Base-by-base conservation (phyloP, 2,888 invertebrate species). In the Julus scandinavius region DNA sequence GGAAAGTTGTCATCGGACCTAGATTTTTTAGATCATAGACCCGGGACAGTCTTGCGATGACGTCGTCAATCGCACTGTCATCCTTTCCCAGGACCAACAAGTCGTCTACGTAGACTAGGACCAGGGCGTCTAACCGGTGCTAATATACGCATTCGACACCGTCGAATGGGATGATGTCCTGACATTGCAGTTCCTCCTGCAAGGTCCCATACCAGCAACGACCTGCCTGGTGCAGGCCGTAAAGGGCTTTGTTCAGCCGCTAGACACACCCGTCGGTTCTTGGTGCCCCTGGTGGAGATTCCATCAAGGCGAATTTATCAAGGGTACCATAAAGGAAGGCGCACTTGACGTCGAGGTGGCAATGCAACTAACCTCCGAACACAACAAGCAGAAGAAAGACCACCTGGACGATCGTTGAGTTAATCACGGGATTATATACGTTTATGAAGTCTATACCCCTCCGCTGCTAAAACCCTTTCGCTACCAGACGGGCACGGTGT, bases 401-500 rank as follows among this genome's bases (percentile, higher is more conserved):
- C 20, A 72, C 20, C 6, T 7, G 29, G 7, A 29, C n/a, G 15
- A 54, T 4, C 9, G 11, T 54, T 4, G n/a, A 63, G n/a, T 63
- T 63, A n/a, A 63, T n/a, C n/a, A 63, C 63, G n/a, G 63, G 63
- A n/a, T 63, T 63, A n/a, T 63, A n/a, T n/a, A 63, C 63, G 5
- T 63, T n/a, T 6, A 6, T n/a, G 63, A 15, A 63, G n/a, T 63
- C 63, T n/a, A 17, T 6, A 3, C 63, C 63, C 63, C 17, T 63
- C 2, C n/a, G n/a, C 6, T 63, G 63, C 17, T 63, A n/a, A n/a
- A 63, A 63, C n/a, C 63, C 63, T n/a, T 63, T 63, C 1, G 63
- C 63, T 1, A 63, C 63, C 0, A 63, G 63, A 63, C 63, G 72
- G 20, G 72, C 29, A 0, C 72, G 1, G 72, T 72, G 20, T 29